Conservation (phyloP, 2,888 invertebrate species). For the Liodrosophila aerea region DNA sequence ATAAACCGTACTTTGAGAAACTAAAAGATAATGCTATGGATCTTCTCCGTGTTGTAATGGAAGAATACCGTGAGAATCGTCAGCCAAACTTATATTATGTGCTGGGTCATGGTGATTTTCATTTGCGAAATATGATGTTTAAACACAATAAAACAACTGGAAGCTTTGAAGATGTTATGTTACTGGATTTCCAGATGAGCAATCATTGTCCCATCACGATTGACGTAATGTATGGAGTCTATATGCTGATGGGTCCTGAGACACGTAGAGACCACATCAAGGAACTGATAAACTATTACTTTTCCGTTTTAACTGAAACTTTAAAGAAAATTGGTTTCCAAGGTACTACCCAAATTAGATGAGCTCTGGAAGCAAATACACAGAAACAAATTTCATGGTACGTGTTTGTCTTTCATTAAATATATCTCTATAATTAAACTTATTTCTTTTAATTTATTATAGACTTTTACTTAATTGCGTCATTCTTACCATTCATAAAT, state of each 20-base stretch:
- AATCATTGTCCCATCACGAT: conserved; percentile 54
- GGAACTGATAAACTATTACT: too few species aligned
- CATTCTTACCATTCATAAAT: too few species aligned
- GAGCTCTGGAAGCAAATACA: too few species aligned
- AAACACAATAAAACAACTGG: conserved; percentile 12
- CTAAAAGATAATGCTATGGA: conserved; percentile 9
- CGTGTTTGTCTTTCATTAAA: too few species aligned
- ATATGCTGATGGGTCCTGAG: not conserved
- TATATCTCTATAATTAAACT: too few species aligned
- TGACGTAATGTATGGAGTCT: conserved; percentile 55
- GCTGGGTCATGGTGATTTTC: conserved; percentile 68
- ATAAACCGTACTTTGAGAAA: conserved; percentile 26
- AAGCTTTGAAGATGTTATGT: conserved; percentile 41
- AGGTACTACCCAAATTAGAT: too few species aligned
- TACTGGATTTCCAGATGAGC: conserved; percentile 64
- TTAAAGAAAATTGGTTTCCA: too few species aligned
- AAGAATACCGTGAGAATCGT: conserved; percentile 41
- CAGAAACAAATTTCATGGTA: too few species aligned
- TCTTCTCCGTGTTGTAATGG: not conserved
- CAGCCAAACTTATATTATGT: conserved; percentile 47
- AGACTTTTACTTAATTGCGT: too few species aligned
- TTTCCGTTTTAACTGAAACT: too few species aligned
- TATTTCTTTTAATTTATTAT: too few species aligned
- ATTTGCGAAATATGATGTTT: conserved; percentile 67
- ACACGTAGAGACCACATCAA: too few species aligned